Conservation (phyloP, 2,113 vertebrate genomes). For the Myiozetetes cayanensis region DNA sequence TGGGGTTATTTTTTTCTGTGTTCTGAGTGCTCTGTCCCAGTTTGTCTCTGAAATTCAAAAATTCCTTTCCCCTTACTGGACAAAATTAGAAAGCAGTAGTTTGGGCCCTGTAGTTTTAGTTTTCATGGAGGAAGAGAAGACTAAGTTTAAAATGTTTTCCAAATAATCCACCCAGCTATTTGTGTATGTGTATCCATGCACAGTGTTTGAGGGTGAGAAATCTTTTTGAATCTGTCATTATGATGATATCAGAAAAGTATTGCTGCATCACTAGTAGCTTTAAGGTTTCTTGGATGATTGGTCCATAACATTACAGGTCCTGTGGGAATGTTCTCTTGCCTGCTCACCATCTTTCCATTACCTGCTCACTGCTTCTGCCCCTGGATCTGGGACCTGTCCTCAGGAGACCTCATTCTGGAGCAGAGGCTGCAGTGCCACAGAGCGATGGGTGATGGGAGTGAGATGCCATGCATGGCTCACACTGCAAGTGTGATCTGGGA, state of each 20-base stretch:
- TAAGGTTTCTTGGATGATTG: background rate
- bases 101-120: background rate
- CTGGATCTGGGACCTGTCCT: background rate
- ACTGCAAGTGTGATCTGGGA: fast-evolving
- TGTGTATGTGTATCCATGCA: background rate
- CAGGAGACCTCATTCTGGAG: background rate
- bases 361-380: background rate
- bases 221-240: background rate
- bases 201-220: background rate
- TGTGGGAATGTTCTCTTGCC: background rate
- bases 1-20: background rate
- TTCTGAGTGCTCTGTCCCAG: background rate
- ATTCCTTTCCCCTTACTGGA: background rate
- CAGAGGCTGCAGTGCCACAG: background rate
- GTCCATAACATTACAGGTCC: background rate
- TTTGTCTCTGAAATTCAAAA: background rate
- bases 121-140: background rate
- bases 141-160: background rate
- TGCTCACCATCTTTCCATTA: background rate
- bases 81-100: background rate
- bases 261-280: background rate
- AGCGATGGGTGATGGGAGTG: background rate
- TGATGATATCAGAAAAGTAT: background rate
- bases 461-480: fast-evolving
- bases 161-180: background rate